Base-by-base conservation (phyloP, 2,113 vertebrate genomes). In the Lonchura striata region DNA sequence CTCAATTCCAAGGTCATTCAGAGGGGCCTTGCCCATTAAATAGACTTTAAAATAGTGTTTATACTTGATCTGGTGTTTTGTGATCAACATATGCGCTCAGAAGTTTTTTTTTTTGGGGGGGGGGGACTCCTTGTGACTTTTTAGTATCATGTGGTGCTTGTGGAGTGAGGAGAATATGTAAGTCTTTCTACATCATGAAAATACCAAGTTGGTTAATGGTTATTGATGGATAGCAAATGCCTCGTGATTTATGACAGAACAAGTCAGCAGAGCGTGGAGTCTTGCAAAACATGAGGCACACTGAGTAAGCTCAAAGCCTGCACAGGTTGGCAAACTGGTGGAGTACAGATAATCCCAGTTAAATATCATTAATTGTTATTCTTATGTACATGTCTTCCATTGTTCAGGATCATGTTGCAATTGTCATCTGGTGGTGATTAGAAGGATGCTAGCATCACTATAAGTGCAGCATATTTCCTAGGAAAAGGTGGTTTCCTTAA, bases 271-370 rank as follows among this genome's bases (percentile, higher is more conserved):
- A 95, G 93, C 64, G 1, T 92, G 90, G 69, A 95, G 85, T 72
- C 94, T 97, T 91, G 65, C 84, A 92, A 84, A 92, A 85, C 71
- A 64, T 3, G 63, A 68, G 78, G 66, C 85, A 78, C 60, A 28
- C 7, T 94, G 75, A 88, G 82, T 86, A 59, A 91, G 59, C 79
- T 65, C 11, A 7, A 54, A 86, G 89, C 20, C 44, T 84, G 57
- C 28, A 0, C 56, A 60, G 61, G 13, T 33, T 92, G 83, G 91
- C 60, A 75, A 80, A 19, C 57, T 85, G 81, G 50, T 87, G 75
- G 71, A 95, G 92, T 88, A 86, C 90, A 94, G 82, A 59, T 94
- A 96, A 95, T 94, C 87, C 63, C 49, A 68, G 82, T 71, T 92
- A 90, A 95, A 87, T 37, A 88, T 84, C 46, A 49, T 83, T 90